These are phyloP conservation scores for Coccyzus lansbergi DNA, from an alignment of 2,797 vertebrate species.

Conservation along the genomic window DNA sequence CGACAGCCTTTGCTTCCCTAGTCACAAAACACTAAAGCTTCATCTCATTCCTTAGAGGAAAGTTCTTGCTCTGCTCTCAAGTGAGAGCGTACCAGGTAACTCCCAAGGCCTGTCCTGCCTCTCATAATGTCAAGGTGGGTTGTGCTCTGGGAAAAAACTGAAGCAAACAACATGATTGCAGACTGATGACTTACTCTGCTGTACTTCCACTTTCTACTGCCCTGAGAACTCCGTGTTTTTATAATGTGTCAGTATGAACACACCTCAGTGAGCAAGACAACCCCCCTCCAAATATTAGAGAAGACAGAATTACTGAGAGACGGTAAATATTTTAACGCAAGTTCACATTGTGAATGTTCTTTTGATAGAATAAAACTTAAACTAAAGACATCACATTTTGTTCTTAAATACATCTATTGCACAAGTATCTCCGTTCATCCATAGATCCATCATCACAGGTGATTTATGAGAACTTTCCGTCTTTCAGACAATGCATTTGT, in stretches of 20 bases:
- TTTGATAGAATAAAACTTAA: not conserved
- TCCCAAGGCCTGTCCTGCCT: not conserved
- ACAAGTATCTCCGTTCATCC: not conserved
- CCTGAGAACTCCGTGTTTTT: not conserved
- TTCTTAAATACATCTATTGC: not conserved
- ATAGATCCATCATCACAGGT: not conserved
- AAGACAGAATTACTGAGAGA: not conserved
- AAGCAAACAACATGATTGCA: fast-evolving
- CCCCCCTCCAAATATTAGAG: not conserved
- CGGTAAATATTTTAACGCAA: not conserved
- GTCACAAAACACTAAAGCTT: not conserved
- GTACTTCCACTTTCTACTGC: not conserved
- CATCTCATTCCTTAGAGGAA: not conserved
- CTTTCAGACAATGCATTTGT: not conserved
- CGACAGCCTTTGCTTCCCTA: not conserved
- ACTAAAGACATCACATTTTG: not conserved
- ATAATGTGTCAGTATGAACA: not conserved
- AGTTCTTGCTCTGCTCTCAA: not conserved
- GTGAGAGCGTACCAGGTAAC: not conserved
- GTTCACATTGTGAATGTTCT: not conserved
- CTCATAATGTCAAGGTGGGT: fast-evolving
- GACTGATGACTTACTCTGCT: not conserved
- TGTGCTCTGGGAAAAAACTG: not conserved
- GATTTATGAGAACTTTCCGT: not conserved
- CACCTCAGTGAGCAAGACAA: not conserved